Conservation (phyloP, 1,140 invertebrate species). For the Lysiphlebus fabarum region DNA sequence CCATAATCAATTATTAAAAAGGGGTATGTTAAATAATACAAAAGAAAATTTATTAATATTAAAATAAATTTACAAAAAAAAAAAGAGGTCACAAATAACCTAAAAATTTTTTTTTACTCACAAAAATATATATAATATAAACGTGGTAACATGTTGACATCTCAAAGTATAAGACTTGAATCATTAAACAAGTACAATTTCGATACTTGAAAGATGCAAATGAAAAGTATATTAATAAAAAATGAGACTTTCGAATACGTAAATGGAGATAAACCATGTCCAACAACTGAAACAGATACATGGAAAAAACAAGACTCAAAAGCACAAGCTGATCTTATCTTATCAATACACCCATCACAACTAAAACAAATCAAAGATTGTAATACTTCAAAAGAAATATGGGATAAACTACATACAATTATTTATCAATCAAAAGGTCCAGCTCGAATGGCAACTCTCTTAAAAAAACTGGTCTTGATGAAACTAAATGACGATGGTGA, state of each 20-base stretch:
- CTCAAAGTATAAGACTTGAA: neutral
- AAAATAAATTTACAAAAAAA: no score
- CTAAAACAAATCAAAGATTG: slow-evolving; percentile 9
- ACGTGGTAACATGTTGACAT: neutral
- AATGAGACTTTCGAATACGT: neutral
- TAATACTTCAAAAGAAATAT: slow-evolving; percentile 8
- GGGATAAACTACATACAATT: slow-evolving; percentile 6
- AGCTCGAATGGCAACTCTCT: slow-evolving; percentile 1
- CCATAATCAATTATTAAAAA: no score
- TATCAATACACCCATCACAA: neutral
- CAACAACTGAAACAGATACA: neutral
- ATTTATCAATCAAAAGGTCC: slow-evolving; percentile 3
- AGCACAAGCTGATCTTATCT: slow-evolving; percentile 8
- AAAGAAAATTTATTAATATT: no score
- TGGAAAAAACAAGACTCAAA: neutral
- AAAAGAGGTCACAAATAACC: no score
- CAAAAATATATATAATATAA: no score
- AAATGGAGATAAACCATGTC: neutral
- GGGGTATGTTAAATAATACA: no score
- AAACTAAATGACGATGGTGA: neutral
- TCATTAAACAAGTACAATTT: neutral
- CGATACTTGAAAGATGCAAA: slow-evolving; percentile 6
- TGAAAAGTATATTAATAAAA: neutral
- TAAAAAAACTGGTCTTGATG: neutral
- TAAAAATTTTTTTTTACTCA: no score